Conservation (phyloP, 2,888 invertebrate species). For the Nemoura dubitans region DNA sequence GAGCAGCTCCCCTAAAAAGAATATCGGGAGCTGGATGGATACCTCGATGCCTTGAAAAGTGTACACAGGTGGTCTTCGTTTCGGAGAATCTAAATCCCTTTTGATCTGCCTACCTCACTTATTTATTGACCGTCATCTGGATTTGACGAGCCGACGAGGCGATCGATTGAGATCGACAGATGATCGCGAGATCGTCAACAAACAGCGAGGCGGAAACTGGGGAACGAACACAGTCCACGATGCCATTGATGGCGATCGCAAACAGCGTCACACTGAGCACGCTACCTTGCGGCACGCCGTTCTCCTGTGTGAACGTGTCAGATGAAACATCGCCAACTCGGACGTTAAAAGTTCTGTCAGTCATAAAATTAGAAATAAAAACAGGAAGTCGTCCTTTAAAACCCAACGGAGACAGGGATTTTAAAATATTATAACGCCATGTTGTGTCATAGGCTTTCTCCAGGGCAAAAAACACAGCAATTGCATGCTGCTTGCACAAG, state of each 20-base stretch:
- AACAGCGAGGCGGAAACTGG: constrained; percentile 30
- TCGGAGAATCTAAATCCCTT: constrained; percentile 39
- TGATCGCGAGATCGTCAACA: constrained; percentile 42
- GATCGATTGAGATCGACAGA: constrained; percentile 9
- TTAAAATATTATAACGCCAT: constrained; percentile 49
- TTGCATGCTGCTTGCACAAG: constrained; percentile 49
- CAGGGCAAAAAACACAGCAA: constrained; percentile 51
- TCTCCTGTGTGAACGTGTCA: background rate
- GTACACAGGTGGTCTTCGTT: constrained; percentile 32
- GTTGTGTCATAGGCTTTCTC: constrained; percentile 50
- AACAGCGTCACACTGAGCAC: constrained; percentile 44
- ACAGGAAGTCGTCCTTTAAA: constrained; percentile 48
- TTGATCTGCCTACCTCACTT: constrained; percentile 3
- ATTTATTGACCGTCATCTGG: constrained; percentile 23
- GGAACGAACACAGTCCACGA: background rate
- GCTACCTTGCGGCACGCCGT: constrained; percentile 46
- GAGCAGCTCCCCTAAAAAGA: background rate
- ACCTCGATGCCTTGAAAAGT: constrained; percentile 22
- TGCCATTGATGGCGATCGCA: constrained; percentile 40
- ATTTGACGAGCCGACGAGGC: background rate
- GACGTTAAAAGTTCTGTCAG: constrained; percentile 34
- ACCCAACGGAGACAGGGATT: constrained; percentile 44
- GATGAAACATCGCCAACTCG: constrained; percentile 34
- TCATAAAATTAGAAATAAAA: constrained; percentile 46
- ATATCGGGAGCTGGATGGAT: constrained; percentile 18